Percentiles rank a stretch among this genome's conserved stretches.
Evolutionary conservation across 2,888 invertebrate genomes (phyloP).

Genomic region (Aleiodes testaceus): DNA sequence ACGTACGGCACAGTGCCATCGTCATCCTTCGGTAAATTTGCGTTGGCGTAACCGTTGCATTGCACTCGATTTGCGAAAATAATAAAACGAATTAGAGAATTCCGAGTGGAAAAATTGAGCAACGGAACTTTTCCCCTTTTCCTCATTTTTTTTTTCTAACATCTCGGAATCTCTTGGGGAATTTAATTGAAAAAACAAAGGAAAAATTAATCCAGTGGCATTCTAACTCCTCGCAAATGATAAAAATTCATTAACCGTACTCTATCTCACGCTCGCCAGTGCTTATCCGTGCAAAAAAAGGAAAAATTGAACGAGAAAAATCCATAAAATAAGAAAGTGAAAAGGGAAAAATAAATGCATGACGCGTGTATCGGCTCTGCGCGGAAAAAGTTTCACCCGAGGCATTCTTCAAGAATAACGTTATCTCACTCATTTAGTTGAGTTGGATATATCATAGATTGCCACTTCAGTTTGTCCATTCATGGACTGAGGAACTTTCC

Average conservation of each 20-base stretch:
- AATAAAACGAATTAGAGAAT: conserved; percentile 16
- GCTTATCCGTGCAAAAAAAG: conserved; percentile 3
- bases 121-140: conserved; percentile 50
- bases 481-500: conserved; percentile 10
- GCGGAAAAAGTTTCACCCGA: conserved; percentile 22
- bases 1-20: conserved; percentile 15
- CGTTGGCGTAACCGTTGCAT: conserved; percentile 50
- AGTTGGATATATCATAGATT: conserved; percentile 31
- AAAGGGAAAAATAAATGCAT: conserved; percentile 5
- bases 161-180: neutral
- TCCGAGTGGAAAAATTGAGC: conserved; percentile 22
- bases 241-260: too few species aligned
- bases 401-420: conserved; percentile 21
- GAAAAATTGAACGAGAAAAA: neutral
- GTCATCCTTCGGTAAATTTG: conserved; percentile 50
- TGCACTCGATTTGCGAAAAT: conserved; percentile 26
- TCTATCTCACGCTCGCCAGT: neutral
- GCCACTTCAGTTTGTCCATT: conserved; percentile 3
- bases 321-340: conserved; percentile 15
- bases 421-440: conserved; percentile 19
- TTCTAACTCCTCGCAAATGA: too few species aligned
- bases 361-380: conserved; percentile 21
- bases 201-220: too few species aligned
- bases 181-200: neutral
- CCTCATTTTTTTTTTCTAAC: neutral